phyloP scores from a whole-genome alignment of 2,113 vertebrate species.

The Rhadina sibilatrix region DNA sequence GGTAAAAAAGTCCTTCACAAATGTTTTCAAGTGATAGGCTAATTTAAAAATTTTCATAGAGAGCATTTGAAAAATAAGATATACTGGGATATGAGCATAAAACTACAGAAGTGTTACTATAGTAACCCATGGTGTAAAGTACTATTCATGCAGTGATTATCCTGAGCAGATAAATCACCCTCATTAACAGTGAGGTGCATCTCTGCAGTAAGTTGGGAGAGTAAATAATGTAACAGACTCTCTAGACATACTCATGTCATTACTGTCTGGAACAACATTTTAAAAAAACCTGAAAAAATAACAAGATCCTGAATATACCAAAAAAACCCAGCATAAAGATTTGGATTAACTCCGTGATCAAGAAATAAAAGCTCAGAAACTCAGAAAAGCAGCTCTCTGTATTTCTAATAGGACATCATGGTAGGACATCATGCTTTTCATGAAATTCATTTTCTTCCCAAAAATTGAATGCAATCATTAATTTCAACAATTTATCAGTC shows the following conservation, averaged over 20 bases:
- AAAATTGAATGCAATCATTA: not conserved
- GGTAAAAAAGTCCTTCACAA: conserved; percentile 16
- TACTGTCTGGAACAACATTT: not conserved
- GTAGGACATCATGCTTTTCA: not conserved
- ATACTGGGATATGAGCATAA: conserved; percentile 18
- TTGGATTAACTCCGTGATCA: not conserved
- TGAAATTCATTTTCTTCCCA: not conserved
- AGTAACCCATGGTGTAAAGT: conserved; percentile 19
- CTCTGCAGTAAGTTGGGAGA: not conserved
- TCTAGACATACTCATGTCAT: not conserved
- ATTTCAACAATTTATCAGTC: not conserved
- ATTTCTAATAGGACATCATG: not conserved
- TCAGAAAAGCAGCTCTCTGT: not conserved
- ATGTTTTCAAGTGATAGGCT: conserved; percentile 68
- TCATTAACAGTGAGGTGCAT: conserved; percentile 24
- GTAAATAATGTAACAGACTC: conserved; percentile 12
- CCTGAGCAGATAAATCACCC: conserved; percentile 37
- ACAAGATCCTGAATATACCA: not conserved
- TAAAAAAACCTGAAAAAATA: not conserved
- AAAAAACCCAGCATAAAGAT: not conserved
- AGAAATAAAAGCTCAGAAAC: not conserved
- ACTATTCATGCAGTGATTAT: not conserved
- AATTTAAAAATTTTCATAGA: conserved; percentile 50
- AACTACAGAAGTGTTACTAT: conserved; percentile 52
- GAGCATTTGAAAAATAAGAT: conserved; percentile 32